A percentile compares a stretch with the other conserved stretches of the same genome.
Conservation (phyloP, 2,888 invertebrate species). For the Autographa pulchrina region DNA sequence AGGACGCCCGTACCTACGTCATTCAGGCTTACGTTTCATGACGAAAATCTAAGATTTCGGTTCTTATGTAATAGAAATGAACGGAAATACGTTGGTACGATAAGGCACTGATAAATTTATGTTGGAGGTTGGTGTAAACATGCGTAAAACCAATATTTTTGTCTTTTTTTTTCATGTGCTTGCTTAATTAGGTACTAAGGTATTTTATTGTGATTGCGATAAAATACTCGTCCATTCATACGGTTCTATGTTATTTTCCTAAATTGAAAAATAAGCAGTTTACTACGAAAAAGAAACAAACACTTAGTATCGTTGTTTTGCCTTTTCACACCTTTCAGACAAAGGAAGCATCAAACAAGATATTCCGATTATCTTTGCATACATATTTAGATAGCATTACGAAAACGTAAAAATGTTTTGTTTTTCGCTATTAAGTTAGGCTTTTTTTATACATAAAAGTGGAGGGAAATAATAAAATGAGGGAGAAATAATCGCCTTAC, state of each 20-base stretch:
- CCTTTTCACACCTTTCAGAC: background rate
- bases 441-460: conserved; percentile 6
- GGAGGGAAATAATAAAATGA: conserved; percentile 36
- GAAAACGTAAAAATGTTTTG: conserved; percentile 1
- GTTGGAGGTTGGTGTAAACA: conserved; percentile 1
- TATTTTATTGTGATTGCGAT: too few relatives aligned
- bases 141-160: background rate
- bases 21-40: conserved; percentile 54
- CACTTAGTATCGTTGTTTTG: background rate
- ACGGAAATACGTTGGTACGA: conserved; percentile 4
- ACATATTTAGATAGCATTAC: background rate
- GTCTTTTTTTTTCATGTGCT: background rate
- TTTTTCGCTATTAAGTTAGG: conserved; percentile 12
- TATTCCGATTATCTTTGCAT: background rate
- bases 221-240: too few relatives aligned
- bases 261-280: too few relatives aligned
- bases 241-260: too few relatives aligned
- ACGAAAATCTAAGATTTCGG: conserved; percentile 12
- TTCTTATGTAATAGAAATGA: conserved; percentile 21
- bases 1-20: conserved; percentile 59
- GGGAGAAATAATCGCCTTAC: conserved; percentile 18
- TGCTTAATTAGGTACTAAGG: background rate
- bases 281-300: too few relatives aligned
- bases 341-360: background rate
- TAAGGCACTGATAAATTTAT: conserved; percentile 4